phyloP scores from a whole-genome alignment of 2,113 vertebrate genomes.

The Salvelinus sp. region DNA sequence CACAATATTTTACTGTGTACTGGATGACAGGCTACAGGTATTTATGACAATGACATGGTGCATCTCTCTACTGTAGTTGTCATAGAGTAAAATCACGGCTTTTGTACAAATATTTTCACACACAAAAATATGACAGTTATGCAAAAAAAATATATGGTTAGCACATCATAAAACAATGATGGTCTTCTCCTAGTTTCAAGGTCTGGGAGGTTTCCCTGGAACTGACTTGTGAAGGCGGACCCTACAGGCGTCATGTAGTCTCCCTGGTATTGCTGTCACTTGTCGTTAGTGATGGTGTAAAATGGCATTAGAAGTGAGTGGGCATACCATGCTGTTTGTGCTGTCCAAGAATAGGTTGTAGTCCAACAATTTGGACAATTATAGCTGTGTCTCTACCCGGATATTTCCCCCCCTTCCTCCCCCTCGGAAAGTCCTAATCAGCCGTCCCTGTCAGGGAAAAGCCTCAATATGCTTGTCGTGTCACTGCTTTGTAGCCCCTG shows the following conservation, averaged over 20 bases:
- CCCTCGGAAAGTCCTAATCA: constrained; percentile 30
- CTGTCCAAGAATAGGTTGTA: background rate
- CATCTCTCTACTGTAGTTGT: too few relatives aligned
- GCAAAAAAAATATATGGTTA: background rate
- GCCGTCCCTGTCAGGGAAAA: constrained; percentile 16
- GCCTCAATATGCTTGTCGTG: constrained; percentile 38
- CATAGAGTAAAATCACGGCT: too few relatives aligned
- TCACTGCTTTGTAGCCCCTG: constrained; percentile 12
- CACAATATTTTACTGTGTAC: too few relatives aligned
- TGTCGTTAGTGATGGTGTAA: too few relatives aligned
- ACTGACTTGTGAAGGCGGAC: background rate
- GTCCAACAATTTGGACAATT: constrained; percentile 10
- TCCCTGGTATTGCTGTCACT: too few relatives aligned
- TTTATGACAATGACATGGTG: too few relatives aligned
- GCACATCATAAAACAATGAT: background rate
- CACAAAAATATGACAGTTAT: too few relatives aligned
- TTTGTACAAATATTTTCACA: too few relatives aligned
- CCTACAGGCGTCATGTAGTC: too few relatives aligned
- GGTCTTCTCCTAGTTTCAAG: background rate
- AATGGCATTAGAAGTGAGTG: too few relatives aligned
- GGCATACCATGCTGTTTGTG: background rate
- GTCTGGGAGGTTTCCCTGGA: background rate
- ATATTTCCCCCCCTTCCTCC: background rate
- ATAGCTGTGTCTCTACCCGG: constrained; percentile 2
- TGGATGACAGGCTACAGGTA: too few relatives aligned